These are phyloP conservation scores for Phorcus lineatus DNA, from an alignment of 2,888 invertebrate species.

Conservation along the genomic window DNA sequence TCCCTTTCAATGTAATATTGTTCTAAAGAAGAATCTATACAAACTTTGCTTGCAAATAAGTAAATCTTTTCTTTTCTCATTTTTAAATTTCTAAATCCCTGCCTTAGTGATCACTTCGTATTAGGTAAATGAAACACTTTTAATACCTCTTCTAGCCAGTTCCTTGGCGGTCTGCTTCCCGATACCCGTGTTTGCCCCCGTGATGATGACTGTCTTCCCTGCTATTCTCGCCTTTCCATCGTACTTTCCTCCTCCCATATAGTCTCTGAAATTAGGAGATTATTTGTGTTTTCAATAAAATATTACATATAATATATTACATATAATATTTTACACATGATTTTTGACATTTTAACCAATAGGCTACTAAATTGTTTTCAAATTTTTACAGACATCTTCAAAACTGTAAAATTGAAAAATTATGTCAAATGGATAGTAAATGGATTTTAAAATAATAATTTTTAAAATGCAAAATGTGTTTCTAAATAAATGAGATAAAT, in stretches of 20 bases:
- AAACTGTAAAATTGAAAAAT: no score
- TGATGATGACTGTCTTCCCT: conserved; percentile 70
- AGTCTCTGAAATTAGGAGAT: conserved; percentile 53
- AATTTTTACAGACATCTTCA: no score
- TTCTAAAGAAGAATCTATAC: no score
- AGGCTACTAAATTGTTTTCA: no score
- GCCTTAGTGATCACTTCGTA: not conserved
- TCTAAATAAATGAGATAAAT: no score
- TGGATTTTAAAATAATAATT: no score
- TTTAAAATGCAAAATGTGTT: no score
- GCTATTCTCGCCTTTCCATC: conserved; percentile 57
- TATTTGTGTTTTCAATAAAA: not conserved
- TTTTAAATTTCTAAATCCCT: not conserved
- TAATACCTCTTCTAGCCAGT: conserved; percentile 70
- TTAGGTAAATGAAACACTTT: not conserved
- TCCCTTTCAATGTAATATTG: not conserved
- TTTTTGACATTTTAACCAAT: no score
- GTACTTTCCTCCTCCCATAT: conserved; percentile 59
- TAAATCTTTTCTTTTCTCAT: no score
- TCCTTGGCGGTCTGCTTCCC: conserved; percentile 68
- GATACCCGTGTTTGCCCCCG: conserved; percentile 72
- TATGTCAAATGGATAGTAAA: no score
- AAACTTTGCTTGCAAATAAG: no score
- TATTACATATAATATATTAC: not conserved
- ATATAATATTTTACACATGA: no score